phyloP scores from a whole-genome alignment of 2,888 invertebrate genomes.

The Eilema griseolum region DNA sequence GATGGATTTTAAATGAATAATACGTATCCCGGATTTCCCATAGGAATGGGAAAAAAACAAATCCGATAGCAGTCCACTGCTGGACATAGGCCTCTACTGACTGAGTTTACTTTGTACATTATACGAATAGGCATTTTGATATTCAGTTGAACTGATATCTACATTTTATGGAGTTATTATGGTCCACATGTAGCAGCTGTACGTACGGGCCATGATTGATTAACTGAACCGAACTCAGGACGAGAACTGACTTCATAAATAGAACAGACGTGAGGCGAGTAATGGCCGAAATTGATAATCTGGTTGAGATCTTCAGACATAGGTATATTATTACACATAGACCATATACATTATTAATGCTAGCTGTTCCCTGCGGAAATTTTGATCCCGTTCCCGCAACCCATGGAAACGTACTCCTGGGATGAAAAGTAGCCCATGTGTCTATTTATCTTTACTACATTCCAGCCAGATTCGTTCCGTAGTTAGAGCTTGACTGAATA shows the following conservation, averaged over 20 bases:
- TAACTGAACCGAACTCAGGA: not conserved
- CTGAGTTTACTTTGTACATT: too few species aligned
- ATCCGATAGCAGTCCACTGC: too few species aligned
- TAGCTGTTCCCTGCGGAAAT: not conserved
- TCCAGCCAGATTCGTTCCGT: too few species aligned
- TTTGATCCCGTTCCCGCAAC: too few species aligned
- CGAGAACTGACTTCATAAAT: not conserved
- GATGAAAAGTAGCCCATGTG: too few species aligned
- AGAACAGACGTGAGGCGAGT: constrained; percentile 1
- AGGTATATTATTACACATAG: too few species aligned
- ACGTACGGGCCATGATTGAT: not conserved
- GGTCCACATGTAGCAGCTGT: not conserved
- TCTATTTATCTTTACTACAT: too few species aligned
- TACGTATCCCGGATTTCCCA: not conserved
- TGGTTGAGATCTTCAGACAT: not conserved
- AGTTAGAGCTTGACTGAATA: too few species aligned
- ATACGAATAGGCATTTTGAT: not conserved
- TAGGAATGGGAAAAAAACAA: not conserved
- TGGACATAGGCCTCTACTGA: too few species aligned
- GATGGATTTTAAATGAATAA: too few species aligned
- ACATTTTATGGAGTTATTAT: not conserved
- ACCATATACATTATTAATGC: not conserved
- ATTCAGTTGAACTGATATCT: not conserved
- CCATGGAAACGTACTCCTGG: too few species aligned
- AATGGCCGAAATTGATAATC: constrained; percentile 2